Percentiles rank a stretch among this genome's conserved stretches.
These are phyloP conservation scores for Eristalinus aeneus DNA, from an alignment of 2,888 invertebrate species.

Conservation along the genomic window DNA sequence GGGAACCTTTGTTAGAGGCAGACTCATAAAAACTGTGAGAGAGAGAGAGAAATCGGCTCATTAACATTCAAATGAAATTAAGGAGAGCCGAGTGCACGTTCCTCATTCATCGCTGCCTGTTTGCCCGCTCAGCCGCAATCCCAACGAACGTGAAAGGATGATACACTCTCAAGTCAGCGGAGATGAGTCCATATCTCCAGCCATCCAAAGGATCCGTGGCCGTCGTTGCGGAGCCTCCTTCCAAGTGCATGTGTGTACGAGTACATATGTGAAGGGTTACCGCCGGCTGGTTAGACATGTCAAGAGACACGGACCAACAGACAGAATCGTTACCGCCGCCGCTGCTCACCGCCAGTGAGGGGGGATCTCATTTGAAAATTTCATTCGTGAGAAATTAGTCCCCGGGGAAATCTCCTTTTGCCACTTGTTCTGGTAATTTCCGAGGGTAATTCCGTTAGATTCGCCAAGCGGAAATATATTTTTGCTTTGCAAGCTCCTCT, in stretches of 20 bases:
- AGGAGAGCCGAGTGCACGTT: constrained; percentile 44
- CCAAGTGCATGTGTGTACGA: neutral
- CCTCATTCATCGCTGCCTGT: neutral
- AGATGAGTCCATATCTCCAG: neutral
- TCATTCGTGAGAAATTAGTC: constrained; percentile 64
- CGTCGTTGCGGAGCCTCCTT: neutral
- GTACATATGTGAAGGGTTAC: constrained; percentile 35
- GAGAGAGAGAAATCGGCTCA: constrained; percentile 47
- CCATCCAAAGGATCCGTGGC: neutral
- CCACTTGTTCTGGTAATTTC: constrained; percentile 66
- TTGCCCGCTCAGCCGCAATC: neutral
- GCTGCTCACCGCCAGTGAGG: neutral
- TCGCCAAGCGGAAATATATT: constrained; percentile 39
- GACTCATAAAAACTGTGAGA: constrained; percentile 52
- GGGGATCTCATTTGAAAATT: constrained; percentile 56
- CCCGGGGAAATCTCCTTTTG: constrained; percentile 66
- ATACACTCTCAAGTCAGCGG: neutral
- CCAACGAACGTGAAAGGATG: neutral
- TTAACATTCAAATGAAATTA: constrained; percentile 70
- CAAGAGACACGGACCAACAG: neutral
- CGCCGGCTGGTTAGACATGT: neutral
- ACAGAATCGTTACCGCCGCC: neutral
- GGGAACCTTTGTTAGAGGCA: constrained; percentile 49
- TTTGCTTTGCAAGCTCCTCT: neutral
- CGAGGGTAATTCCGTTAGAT: constrained; percentile 53